These are phyloP conservation scores for Ormyrus nitidulus DNA, from an alignment of 2,888 invertebrate genomes.

Conservation along the genomic window DNA sequence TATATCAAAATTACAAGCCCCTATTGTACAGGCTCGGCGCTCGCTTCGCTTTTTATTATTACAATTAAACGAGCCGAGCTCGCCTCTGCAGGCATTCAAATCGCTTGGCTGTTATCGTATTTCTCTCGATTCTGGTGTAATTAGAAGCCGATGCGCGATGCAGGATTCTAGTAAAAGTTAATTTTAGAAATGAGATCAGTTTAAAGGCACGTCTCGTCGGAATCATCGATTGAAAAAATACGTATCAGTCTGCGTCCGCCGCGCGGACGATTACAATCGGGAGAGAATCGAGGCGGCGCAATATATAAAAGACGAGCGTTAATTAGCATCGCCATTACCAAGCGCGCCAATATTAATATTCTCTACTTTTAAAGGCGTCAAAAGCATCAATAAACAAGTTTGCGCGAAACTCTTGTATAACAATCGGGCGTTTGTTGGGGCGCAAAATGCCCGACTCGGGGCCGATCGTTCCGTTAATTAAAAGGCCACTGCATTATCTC, in stretches of 20 bases:
- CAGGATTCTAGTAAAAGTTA: too few species aligned
- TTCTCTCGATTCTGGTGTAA: too few species aligned
- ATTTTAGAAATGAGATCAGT: too few species aligned
- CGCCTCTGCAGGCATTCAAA: constrained; percentile 1
- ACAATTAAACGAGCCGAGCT: too few species aligned
- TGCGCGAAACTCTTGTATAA: constrained; percentile 1
- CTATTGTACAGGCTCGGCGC: background rate
- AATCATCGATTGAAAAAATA: too few species aligned
- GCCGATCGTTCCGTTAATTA: constrained; percentile 40
- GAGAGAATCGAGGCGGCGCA: too few species aligned
- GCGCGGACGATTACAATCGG: too few species aligned
- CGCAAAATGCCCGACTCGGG: background rate
- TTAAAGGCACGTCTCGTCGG: too few species aligned
- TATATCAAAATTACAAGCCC: too few species aligned
- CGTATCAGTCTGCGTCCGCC: too few species aligned
- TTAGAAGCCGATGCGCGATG: background rate
- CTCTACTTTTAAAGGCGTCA: constrained; percentile 18
- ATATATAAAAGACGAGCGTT: background rate
- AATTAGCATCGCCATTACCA: constrained; percentile 25
- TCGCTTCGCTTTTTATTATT: background rate
- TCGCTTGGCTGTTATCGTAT: background rate
- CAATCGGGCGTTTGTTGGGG: constrained; percentile 13
- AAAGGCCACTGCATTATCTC: constrained; percentile 47
- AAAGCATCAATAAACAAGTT: background rate
- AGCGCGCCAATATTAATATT: background rate